Evolutionary conservation across 2,113 vertebrate species (phyloP).

Genomic region (Hyperoodon ampullatus): DNA sequence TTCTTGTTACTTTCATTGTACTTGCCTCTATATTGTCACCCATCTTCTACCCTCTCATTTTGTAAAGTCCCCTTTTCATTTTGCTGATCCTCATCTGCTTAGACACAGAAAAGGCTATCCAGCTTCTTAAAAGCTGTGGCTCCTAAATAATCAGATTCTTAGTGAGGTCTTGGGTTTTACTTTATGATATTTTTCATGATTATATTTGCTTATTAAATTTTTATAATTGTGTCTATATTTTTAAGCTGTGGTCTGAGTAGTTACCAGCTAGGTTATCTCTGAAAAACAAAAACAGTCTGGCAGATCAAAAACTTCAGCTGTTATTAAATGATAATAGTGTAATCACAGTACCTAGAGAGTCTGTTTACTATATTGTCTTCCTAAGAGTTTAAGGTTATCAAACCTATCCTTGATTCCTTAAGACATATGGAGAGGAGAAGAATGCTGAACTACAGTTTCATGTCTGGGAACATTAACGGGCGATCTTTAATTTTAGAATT

Average conservation of each 20-base stretch:
- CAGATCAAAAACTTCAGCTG: not conserved
- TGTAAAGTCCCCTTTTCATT: not conserved
- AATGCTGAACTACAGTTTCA: not conserved
- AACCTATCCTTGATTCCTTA: not conserved
- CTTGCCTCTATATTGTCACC: not conserved
- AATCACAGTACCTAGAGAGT: not conserved
- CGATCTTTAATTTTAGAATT: constrained; percentile 4
- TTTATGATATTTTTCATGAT: not conserved
- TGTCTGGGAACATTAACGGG: not conserved
- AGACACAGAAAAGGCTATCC: not conserved
- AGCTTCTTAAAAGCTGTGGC: not conserved
- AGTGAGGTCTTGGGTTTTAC: not conserved
- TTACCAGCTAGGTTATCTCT: not conserved
- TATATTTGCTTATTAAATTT: constrained; percentile 19
- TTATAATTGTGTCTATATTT: not conserved
- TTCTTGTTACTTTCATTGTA: not conserved
- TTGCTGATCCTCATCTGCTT: not conserved
- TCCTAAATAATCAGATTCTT: not conserved
- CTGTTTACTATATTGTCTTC: not conserved
- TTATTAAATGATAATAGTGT: not conserved
- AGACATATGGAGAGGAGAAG: not conserved
- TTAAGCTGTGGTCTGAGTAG: not conserved
- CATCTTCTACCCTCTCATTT: not conserved
- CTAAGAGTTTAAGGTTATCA: not conserved
- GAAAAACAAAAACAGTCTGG: not conserved